Evolutionary conservation across 37 sponge, comb jelly and placozoan genomes (phyloP).

Genomic region (Cliona cf. orientalis): DNA sequence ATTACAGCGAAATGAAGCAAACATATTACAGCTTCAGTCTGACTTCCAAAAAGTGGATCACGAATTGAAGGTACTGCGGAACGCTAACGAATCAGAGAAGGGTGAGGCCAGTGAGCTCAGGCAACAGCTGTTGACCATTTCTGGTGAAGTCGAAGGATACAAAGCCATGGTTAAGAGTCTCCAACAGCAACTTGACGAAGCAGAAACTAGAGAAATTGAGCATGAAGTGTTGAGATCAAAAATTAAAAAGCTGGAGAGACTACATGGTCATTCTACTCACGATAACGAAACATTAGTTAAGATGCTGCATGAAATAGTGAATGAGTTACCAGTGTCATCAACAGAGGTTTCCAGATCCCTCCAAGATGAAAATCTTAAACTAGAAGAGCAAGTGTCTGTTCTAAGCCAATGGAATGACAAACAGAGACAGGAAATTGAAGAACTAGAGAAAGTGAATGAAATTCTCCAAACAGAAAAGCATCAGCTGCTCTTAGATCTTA

Average conservation of each 20-base stretch:
- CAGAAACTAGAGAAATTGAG: conserved; percentile 63
- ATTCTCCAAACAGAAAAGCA: conserved; percentile 17
- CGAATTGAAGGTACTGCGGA: background rate
- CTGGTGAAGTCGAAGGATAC: conserved; percentile 40
- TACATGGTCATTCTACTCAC: conserved; percentile 46
- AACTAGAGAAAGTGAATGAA: conserved; percentile 34
- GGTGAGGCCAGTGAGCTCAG: background rate
- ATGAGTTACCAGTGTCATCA: conserved; percentile 16
- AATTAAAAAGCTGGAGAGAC: conserved; percentile 27
- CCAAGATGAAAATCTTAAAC: conserved; percentile 63
- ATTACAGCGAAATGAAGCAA: too few species aligned
- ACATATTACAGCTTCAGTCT: background rate
- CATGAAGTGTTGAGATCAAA: conserved; percentile 47
- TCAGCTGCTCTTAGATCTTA: conserved; percentile 24
- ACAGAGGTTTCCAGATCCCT: conserved; percentile 30
- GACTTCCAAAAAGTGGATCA: background rate
- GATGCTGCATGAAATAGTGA: conserved; percentile 33
- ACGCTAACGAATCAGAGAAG: conserved; percentile 10
- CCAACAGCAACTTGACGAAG: conserved; percentile 34
- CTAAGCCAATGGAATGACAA: conserved; percentile 85
- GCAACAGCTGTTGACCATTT: background rate
- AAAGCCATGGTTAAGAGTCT: conserved; percentile 47
- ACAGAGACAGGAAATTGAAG: conserved; percentile 52
- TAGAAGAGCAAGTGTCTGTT: conserved; percentile 73
- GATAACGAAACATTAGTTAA: conserved; percentile 55